phyloP scores from a whole-genome alignment of 2,113 vertebrate genomes.

The Osmerus mordax region DNA sequence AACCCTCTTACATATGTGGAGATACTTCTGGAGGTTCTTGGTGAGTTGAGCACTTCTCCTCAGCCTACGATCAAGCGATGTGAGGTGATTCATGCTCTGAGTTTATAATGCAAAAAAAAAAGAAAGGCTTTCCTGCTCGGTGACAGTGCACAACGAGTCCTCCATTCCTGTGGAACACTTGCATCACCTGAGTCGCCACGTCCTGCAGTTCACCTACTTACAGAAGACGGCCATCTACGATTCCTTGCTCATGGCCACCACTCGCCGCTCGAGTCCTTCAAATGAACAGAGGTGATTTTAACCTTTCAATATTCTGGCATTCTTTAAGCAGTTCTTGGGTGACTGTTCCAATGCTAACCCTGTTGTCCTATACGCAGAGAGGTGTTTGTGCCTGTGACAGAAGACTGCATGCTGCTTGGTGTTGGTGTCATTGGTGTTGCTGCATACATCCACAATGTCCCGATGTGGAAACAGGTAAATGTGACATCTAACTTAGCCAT shows the following conservation, averaged over 20 bases:
- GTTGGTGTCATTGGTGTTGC: slow-evolving; percentile 83
- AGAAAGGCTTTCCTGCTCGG: background rate
- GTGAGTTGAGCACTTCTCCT: slow-evolving; percentile 61
- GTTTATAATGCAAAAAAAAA: background rate
- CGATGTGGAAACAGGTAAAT: slow-evolving; percentile 80
- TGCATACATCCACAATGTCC: slow-evolving; percentile 74
- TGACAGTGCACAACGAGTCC: slow-evolving; percentile 83
- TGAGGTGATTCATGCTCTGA: background rate
- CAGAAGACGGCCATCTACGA: slow-evolving; percentile 77
- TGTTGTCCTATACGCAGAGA: slow-evolving; percentile 65
- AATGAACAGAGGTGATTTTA: slow-evolving; percentile 69
- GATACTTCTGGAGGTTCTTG: slow-evolving; percentile 87
- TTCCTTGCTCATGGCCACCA: slow-evolving; percentile 71
- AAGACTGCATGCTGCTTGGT: slow-evolving; percentile 90
- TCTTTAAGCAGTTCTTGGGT: background rate
- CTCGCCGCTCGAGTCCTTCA: slow-evolving; percentile 71
- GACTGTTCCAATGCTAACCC: background rate
- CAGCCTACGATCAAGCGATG: background rate
- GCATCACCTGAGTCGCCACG: slow-evolving; percentile 69
- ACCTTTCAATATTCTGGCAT: background rate
- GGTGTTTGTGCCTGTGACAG: slow-evolving; percentile 84
- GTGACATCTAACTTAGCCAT: background rate
- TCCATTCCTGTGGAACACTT: slow-evolving; percentile 67
- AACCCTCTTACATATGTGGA: slow-evolving; percentile 85
- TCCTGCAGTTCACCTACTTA: slow-evolving; percentile 84